These are phyloP conservation scores for Corydoras maculifer DNA, from an alignment of 2,113 vertebrate species.

Conservation along the genomic window DNA sequence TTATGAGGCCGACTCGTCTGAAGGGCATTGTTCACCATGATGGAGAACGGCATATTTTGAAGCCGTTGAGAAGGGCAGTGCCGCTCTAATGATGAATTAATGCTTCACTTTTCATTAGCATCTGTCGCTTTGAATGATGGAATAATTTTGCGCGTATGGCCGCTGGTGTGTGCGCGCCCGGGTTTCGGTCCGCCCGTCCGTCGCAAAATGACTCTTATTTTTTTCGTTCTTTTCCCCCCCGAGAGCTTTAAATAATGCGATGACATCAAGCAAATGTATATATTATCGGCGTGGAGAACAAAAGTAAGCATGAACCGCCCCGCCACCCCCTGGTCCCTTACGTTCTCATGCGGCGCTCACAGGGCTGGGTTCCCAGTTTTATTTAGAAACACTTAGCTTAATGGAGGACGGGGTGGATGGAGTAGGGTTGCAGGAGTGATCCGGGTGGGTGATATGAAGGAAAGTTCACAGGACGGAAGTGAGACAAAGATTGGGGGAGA, in stretches of 20 bases:
- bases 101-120: slow-evolving; percentile 33
- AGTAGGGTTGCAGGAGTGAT: no score
- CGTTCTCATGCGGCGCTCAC: no score
- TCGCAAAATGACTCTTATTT: slow-evolving; percentile 2
- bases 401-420: no score
- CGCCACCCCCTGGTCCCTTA: no score
- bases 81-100: slow-evolving; percentile 43
- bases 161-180: slow-evolving; percentile 1
- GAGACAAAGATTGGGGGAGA: no score
- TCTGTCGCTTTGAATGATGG: slow-evolving; percentile 41
- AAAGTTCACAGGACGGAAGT: no score
- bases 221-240: background rate
- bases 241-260: background rate
- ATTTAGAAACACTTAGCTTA: no score
- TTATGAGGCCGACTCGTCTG: slow-evolving; percentile 9
- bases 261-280: no score
- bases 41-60: slow-evolving; percentile 9
- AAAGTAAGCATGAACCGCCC: no score
- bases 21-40: slow-evolving; percentile 21
- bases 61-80: slow-evolving; percentile 23
- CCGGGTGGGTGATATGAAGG: no score
- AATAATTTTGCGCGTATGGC: slow-evolving; percentile 29
- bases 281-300: no score
- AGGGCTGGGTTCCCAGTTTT: no score
- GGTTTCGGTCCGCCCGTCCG: background rate